Evolutionary conservation across 2,113 vertebrate genomes (phyloP), one percentile per base, ranked within the genome.

Genomic region (Garra rufa): DNA sequence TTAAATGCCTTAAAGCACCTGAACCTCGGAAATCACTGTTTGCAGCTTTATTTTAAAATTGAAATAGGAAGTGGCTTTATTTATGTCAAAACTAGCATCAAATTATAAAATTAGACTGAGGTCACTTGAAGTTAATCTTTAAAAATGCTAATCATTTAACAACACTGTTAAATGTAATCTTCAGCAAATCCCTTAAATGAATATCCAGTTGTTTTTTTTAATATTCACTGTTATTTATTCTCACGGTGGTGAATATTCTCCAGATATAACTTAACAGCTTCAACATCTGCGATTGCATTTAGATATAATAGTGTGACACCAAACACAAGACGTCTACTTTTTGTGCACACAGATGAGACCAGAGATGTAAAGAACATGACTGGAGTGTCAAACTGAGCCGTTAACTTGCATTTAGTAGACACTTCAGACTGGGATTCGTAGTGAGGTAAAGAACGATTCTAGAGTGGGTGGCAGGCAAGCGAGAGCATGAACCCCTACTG

Each of bases 341-440:
- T 90, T 74, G 43, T 74, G 13, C 71, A 15, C 71, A 24, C 71
- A 28, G 71, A 69, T 69, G 30, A 19, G 15, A n/a, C 71, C 19
- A 2, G 76, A 91, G 88, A 88, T 87, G 73, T 81, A 38, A 2
- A 50, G 71, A 21, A 43, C 44, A 24, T 38, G 43, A 59, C n/a
- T 78, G 85, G 44, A 34, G 43, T 85, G 82, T 87, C 76, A 13
- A 87, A 81, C 76, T 76, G 71, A 63, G 85, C 69, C 82, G 88
- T 89, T 90, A 85, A 89, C 71, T 79, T 48, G 50, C 19, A 43
- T 87, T 76, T 61, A 61, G 48, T 28, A 76, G 24, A 44, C 52
- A 19, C 69, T 83, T 83, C 30, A 81, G 81, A 83, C 24, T 28
- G 81, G 71, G 15, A 69, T 43, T 43, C 28, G 9, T 19, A 70